Percentiles rank a stretch among this genome's conserved stretches.
Evolutionary conservation across 37 sponge, comb jelly and placozoan species (phyloP).

Genomic region (Dysidea cf. avara): DNA sequence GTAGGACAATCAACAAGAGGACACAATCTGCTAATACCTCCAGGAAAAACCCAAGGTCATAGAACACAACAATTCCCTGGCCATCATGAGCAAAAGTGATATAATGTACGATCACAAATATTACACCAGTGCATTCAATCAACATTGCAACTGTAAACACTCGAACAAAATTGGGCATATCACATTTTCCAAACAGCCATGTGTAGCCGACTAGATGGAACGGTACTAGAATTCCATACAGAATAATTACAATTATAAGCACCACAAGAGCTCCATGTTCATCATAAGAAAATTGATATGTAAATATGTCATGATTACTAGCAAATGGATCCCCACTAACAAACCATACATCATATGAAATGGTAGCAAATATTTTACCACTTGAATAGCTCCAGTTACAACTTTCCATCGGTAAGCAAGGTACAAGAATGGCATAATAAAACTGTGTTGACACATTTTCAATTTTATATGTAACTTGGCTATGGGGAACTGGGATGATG

Average conservation of each 20-base stretch:
- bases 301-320: constrained; percentile 13
- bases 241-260: constrained; percentile 25
- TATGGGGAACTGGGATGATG: too few relatives aligned
- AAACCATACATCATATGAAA: constrained; percentile 39
- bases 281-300: constrained; percentile 62
- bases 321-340: constrained; percentile 41
- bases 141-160: constrained; percentile 45
- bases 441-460: constrained; percentile 18
- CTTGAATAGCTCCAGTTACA: constrained; percentile 23
- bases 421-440: constrained; percentile 30
- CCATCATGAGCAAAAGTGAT: constrained; percentile 55
- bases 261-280: constrained; percentile 33
- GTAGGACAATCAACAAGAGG: constrained; percentile 58
- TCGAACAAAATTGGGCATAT: constrained; percentile 20
- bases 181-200: neutral
- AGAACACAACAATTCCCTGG: constrained; percentile 17
- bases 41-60: constrained; percentile 32
- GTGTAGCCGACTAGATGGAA: constrained; percentile 38
- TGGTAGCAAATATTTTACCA: neutral
- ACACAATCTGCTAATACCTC: constrained; percentile 56
- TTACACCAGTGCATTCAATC: constrained; percentile 12
- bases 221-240: constrained; percentile 29
- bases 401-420: constrained; percentile 1
- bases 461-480: too few relatives aligned
- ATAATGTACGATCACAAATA: constrained; percentile 38